These are phyloP conservation scores for Molossus molossus DNA, from an alignment of 2,797 vertebrate genomes.

Conservation along the genomic window DNA sequence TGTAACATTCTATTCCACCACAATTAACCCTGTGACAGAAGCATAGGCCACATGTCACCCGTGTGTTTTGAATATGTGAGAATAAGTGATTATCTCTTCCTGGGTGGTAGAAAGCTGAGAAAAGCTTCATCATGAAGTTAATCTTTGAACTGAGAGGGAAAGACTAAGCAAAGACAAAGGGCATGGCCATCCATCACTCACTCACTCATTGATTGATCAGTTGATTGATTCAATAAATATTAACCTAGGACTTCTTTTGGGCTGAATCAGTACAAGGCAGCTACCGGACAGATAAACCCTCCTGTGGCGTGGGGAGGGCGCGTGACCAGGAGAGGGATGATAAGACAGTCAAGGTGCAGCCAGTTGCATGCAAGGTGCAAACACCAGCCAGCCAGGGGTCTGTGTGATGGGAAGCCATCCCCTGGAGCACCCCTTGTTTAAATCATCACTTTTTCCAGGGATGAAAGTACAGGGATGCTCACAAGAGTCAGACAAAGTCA, in stretches of 20 bases:
- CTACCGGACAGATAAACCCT: not conserved
- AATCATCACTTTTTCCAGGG: not conserved
- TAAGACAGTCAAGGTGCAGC: not conserved
- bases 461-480: not conserved
- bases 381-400: too few species aligned
- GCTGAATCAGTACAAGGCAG: not conserved
- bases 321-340: accelerated
- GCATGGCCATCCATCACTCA: accelerated
- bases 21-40: not conserved
- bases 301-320: not conserved
- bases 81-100: not conserved
- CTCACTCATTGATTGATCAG: not conserved
- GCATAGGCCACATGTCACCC: too few species aligned
- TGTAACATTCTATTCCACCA: not conserved
- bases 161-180: not conserved
- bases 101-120: not conserved
- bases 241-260: not conserved
- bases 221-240: not conserved
- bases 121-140: not conserved
- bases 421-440: not conserved
- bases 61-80: not conserved
- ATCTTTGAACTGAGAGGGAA: not conserved
- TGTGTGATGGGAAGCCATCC: not conserved
- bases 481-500: not conserved
- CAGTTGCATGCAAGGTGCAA: accelerated